Evolutionary conservation across 2,888 invertebrate genomes (phyloP).

Genomic region (Ormyrus rosae): DNA sequence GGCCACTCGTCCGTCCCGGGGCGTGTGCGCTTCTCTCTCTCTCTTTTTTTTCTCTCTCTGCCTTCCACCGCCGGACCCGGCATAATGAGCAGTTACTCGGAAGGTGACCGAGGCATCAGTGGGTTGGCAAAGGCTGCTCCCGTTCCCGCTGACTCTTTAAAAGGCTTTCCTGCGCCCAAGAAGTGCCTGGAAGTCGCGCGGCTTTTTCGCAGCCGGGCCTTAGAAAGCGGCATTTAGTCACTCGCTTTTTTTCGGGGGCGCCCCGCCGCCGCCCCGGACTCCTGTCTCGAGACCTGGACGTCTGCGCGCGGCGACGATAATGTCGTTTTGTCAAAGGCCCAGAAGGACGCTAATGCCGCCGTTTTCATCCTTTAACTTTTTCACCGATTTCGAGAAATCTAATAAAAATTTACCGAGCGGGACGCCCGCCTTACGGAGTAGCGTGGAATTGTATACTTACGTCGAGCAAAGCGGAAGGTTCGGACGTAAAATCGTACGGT

Average conservation of each 20-base stretch:
- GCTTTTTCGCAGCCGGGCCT: background rate
- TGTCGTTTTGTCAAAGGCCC: no score
- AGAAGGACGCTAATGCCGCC: no score
- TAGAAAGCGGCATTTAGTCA: constrained; percentile 25
- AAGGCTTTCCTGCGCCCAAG: background rate
- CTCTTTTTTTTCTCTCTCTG: background rate
- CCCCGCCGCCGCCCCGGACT: no score
- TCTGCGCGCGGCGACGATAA: no score
- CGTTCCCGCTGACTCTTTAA: background rate
- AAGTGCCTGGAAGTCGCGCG: background rate
- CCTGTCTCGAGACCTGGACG: no score
- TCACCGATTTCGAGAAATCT: background rate
- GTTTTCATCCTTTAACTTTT: no score
- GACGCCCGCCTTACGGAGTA: no score
- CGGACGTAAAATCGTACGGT: no score
- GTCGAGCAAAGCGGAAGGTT: no score
- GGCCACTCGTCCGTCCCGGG: constrained; percentile 9
- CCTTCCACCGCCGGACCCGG: background rate
- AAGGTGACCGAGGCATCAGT: constrained; percentile 11
- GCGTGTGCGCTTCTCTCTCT: constrained; percentile 6
- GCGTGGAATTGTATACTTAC: no score
- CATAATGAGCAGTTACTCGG: constrained; percentile 35
- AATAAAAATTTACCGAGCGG: background rate
- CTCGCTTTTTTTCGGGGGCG: background rate
- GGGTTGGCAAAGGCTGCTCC: background rate